Base-by-base conservation (phyloP, 2,113 vertebrate genomes). In the Paramisgurnus dabryanus region DNA sequence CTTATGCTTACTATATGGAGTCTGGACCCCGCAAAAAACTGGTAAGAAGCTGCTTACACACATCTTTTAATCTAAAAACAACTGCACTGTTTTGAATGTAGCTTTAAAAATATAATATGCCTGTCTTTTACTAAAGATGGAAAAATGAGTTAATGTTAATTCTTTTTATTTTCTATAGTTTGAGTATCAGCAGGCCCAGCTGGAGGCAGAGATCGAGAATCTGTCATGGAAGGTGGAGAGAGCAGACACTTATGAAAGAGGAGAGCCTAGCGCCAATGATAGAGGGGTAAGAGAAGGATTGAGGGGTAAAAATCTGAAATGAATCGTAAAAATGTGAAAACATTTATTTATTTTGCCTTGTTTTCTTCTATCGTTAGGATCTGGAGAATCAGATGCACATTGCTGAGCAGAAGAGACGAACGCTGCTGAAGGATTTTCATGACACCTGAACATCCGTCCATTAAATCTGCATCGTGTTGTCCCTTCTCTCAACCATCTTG, bases 331-430 rank as follows among this genome's bases (percentile, higher is more conserved):
- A 60, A 41, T 65, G 12, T 4, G 50, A 18, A 55, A 11, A 12
- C 2, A 40, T 3, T 22, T 1, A 8, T 18, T 13, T 6, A 3
- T 41, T 18, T 34, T 1, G 1, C 10, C 5, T 12, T 22, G 85
- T 86, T 87, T 83, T 43, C 22, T 22, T 40, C 4, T 7, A 17
- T 55, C 34, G 22, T 6, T 89, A 99, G 98, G 97, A 99, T 88
- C 93, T 99, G 91, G 97, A 98, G 90, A 99, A 99, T 88, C 98
- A 99, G 94, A 99, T 99, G 98, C 97, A 99, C 92, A 98, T 98
- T 90, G 97, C 98, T 67, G 98, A 99, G 91, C 97, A 99, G 93
- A 95, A 95, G 90, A 94, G 97, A 87, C 95, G 96, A 84, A 99
- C 98, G 80, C 94, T 99, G 95, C 95, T 99, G 89, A 99, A 99